Evolutionary conservation across 2,888 invertebrate genomes (phyloP).

Genomic region (Dusona sp.): DNA sequence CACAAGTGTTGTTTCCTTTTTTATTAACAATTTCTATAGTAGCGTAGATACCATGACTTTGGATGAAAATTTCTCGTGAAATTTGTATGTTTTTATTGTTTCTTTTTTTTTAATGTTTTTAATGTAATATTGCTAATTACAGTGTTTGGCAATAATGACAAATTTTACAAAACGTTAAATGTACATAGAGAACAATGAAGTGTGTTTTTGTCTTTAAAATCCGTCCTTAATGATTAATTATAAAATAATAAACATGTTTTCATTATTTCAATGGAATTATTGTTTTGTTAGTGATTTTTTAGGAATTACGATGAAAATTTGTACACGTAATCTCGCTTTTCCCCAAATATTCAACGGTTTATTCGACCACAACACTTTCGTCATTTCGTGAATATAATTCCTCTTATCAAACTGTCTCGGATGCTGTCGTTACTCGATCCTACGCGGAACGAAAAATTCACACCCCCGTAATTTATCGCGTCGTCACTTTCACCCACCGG

Average conservation of each 20-base stretch:
- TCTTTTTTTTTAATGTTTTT: neutral
- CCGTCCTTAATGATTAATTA: neutral
- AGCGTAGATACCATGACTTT: constrained; percentile 16
- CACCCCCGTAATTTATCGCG: constrained; percentile 89
- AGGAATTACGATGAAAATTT: constrained; percentile 50
- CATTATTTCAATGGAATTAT: neutral
- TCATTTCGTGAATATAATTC: constrained; percentile 88
- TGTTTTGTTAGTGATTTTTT: constrained; percentile 17
- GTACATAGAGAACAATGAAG: constrained; percentile 44
- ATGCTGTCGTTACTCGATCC: constrained; percentile 90
- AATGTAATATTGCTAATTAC: neutral
- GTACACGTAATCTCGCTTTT: constrained; percentile 51
- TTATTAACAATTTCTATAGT: constrained; percentile 25
- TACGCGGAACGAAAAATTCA: constrained; percentile 91
- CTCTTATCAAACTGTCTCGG: constrained; percentile 91
- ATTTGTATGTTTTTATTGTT: neutral
- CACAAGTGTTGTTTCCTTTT: constrained; percentile 29
- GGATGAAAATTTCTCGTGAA: neutral
- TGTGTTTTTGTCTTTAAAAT: constrained; percentile 21
- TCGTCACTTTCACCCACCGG: constrained; percentile 91
- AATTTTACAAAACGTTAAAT: constrained; percentile 46
- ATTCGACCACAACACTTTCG: neutral
- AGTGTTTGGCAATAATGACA: neutral
- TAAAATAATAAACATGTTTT: constrained; percentile 22
- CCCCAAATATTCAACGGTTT: neutral